A percentile compares a stretch with the other conserved stretches of the same genome.
These are phyloP conservation scores for Aphelocoma californica DNA, from an alignment of 2,797 vertebrate genomes.

Conservation along the genomic window DNA sequence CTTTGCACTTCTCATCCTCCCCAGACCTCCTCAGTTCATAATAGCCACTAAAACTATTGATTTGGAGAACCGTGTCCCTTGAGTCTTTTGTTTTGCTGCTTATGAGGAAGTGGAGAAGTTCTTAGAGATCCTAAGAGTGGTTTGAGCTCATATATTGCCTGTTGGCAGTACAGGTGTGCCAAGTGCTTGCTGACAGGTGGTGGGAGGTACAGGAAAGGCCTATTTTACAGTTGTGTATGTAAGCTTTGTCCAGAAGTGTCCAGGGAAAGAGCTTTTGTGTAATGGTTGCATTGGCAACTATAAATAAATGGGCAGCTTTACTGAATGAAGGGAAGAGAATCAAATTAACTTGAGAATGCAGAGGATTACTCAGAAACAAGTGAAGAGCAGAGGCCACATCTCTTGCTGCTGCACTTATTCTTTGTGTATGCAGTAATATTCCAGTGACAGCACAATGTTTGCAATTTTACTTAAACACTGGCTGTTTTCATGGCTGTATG, in stretches of 20 bases:
- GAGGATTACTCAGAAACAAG: neutral
- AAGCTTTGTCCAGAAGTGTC: neutral
- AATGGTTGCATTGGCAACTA: neutral
- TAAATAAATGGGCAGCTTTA: neutral
- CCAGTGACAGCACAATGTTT: neutral
- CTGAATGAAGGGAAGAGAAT: neutral
- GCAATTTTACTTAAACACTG: neutral
- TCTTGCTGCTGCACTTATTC: neutral
- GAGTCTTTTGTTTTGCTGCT: neutral
- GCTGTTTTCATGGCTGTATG: neutral
- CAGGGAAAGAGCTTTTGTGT: neutral
- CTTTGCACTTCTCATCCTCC: neutral
- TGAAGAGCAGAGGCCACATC: neutral
- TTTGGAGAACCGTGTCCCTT: neutral
- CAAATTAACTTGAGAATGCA: neutral
- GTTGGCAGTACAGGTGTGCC: neutral
- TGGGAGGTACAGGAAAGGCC: neutral
- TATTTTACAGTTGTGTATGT: neutral
- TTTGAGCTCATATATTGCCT: neutral
- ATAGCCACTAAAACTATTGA: neutral
- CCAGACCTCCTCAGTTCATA: neutral
- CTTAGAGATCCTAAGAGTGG: neutral
- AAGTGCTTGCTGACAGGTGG: neutral
- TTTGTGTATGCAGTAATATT: neutral
- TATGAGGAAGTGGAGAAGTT: neutral